phyloP scores from a whole-genome alignment of 2,113 vertebrate species.

The Chitala chitala region DNA sequence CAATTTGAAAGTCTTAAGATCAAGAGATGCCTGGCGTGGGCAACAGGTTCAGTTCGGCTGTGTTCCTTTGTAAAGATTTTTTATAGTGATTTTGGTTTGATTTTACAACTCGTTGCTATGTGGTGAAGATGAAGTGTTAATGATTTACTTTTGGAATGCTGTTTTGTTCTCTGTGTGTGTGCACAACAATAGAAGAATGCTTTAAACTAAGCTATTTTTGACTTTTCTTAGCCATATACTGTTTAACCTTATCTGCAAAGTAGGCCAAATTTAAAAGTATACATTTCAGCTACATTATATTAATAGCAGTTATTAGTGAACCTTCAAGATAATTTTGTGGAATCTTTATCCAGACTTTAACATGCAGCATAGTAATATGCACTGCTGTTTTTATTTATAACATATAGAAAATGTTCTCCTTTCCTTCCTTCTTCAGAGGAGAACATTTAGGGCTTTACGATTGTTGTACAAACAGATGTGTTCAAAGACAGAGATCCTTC shows the following conservation, averaged over 20 bases:
- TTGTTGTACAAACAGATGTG: background rate
- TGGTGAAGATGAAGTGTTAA: background rate
- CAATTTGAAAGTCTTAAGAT: too few relatives aligned
- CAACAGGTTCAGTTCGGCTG: too few relatives aligned
- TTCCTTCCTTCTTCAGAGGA: too few relatives aligned
- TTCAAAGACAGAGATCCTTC: background rate
- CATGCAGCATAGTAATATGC: background rate
- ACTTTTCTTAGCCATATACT: background rate
- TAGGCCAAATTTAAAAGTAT: conserved; percentile 27
- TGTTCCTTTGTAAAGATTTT: too few relatives aligned
- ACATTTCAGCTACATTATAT: conserved; percentile 11
- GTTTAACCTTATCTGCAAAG: background rate
- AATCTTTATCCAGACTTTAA: background rate
- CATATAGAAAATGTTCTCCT: too few relatives aligned
- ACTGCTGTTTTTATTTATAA: background rate
- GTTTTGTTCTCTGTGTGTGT: background rate
- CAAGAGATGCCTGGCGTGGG: too few relatives aligned
- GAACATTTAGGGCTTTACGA: too few relatives aligned
- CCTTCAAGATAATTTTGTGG: background rate
- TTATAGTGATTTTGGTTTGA: background rate
- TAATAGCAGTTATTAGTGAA: background rate
- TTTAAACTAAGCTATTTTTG: conserved; percentile 5
- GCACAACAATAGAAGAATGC: background rate
- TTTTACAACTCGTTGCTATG: background rate
- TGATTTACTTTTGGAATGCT: background rate